These are phyloP conservation scores for Sericinus montela DNA, from an alignment of 2,888 invertebrate genomes.

Conservation along the genomic window DNA sequence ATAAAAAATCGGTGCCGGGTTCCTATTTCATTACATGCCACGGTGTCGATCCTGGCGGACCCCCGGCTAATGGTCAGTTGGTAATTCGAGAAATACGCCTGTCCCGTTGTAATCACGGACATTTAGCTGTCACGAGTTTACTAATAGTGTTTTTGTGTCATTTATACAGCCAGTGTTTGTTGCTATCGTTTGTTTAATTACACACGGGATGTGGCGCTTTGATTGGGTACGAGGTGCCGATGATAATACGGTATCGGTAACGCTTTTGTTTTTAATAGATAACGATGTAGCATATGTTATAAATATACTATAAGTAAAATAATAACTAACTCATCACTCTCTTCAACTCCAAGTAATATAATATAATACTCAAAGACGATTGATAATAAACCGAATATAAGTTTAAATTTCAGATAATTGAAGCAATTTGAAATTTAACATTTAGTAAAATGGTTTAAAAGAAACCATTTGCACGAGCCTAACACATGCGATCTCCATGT, in stretches of 20 bases:
- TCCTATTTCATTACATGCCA: constrained; percentile 4
- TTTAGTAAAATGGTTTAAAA: too few species aligned
- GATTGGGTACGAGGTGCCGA: not conserved
- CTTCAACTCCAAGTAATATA: too few species aligned
- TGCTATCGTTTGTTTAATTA: not conserved
- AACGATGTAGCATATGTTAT: too few species aligned
- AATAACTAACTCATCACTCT: too few species aligned
- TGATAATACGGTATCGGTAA: not conserved
- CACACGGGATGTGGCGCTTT: not conserved
- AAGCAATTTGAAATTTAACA: too few species aligned
- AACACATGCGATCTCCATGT: too few species aligned
- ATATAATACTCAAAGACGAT: too few species aligned
- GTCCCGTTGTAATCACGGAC: not conserved
- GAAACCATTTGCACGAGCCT: too few species aligned
- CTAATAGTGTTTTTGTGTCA: constrained; percentile 32
- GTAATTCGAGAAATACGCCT: constrained; percentile 8
- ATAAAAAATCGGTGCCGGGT: constrained; percentile 30
- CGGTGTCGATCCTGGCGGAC: not conserved
- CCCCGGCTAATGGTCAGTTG: constrained; percentile 19
- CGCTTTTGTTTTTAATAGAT: not conserved
- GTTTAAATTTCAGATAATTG: too few species aligned
- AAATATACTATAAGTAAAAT: too few species aligned
- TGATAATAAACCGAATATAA: too few species aligned
- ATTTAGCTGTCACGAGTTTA: not conserved
- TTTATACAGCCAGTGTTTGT: constrained; percentile 25